phyloP scores from a whole-genome alignment of 1,140 invertebrate species.

The Coenobita brevimanus region DNA sequence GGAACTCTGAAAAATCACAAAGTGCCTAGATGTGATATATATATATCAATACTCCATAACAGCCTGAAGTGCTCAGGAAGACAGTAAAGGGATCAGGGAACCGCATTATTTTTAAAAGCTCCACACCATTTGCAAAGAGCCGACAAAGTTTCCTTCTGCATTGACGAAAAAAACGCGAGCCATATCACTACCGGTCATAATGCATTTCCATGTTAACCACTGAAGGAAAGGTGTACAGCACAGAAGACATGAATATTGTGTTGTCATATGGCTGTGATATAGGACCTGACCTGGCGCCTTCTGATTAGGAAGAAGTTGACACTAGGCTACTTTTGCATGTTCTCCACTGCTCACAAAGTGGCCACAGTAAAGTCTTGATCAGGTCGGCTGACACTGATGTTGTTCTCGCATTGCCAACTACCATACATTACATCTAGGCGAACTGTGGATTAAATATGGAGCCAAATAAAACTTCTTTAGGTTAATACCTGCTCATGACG shows the following conservation, averaged over 20 bases:
- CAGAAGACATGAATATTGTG: background rate
- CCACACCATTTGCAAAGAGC: too few relatives aligned
- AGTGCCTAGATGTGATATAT: background rate
- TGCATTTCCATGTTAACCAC: background rate
- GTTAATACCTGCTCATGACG: too few relatives aligned
- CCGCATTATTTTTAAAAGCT: too few relatives aligned
- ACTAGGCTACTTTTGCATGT: background rate
- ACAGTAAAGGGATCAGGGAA: background rate
- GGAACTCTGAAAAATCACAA: background rate
- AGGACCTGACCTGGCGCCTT: background rate
- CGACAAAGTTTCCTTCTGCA: background rate
- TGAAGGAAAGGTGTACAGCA: conserved; percentile 1
- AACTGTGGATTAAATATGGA: too few relatives aligned
- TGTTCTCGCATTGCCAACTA: too few relatives aligned
- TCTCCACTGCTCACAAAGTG: too few relatives aligned
- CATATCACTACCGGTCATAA: background rate
- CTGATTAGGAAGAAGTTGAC: background rate
- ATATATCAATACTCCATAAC: background rate
- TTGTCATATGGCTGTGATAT: too few relatives aligned
- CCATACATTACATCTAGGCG: too few relatives aligned
- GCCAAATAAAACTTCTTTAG: too few relatives aligned
- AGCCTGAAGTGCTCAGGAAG: background rate
- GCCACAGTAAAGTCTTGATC: too few relatives aligned
- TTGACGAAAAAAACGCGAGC: background rate
- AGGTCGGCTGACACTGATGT: too few relatives aligned